phyloP scores from a whole-genome alignment of 2,797 vertebrate species.

The Dendrocincla tyrannina region DNA sequence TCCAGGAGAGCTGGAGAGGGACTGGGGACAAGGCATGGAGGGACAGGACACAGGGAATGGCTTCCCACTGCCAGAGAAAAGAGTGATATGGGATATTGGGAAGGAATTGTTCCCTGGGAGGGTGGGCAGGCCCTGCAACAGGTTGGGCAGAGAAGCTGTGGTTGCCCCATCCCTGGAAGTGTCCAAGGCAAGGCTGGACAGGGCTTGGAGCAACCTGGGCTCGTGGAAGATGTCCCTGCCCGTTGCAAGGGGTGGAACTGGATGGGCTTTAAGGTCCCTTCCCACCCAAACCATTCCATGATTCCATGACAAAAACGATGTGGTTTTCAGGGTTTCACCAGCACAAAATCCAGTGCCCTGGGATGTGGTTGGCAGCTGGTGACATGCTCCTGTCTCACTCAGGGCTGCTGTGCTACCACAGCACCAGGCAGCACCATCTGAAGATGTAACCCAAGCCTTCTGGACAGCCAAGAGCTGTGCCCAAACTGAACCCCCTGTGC shows the following conservation, averaged over 20 bases:
- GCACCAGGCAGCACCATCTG: not conserved
- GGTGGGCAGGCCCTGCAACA: not conserved
- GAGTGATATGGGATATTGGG: not conserved
- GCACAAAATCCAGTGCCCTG: not conserved
- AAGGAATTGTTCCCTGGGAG: not conserved
- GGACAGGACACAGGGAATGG: not conserved
- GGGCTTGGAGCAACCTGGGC: not conserved
- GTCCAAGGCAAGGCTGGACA: not conserved
- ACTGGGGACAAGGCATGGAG: not conserved
- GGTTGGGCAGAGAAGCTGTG: not conserved
- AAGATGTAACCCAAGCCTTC: not conserved
- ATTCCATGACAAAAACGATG: fast-evolving
- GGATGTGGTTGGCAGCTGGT: not conserved
- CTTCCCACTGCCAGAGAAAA: not conserved
- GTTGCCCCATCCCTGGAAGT: not conserved
- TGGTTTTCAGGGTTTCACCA: not conserved
- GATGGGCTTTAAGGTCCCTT: not conserved
- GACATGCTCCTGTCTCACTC: not conserved
- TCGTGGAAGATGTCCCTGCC: not conserved
- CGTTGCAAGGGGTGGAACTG: fast-evolving
- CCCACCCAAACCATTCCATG: not conserved
- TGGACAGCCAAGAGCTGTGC: not conserved
- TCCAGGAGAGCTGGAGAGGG: not conserved
- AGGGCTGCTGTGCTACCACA: not conserved
- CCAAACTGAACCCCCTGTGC: not conserved